These are phyloP conservation scores for Lepidothrix coronata DNA, from an alignment of 2,113 vertebrate genomes.

Conservation along the genomic window DNA sequence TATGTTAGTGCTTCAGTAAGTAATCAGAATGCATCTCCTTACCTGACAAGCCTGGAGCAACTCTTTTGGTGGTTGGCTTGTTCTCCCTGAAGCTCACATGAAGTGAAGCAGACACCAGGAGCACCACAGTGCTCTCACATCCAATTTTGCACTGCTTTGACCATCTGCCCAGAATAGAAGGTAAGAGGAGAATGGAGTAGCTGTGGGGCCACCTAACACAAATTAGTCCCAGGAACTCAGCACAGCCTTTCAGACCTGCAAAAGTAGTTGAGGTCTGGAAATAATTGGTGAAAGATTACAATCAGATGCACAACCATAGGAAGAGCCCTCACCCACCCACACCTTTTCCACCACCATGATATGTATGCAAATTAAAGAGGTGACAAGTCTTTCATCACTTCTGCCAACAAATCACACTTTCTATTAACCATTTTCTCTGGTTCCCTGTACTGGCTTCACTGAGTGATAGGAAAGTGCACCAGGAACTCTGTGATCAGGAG, in stretches of 20 bases:
- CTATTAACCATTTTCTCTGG: background rate
- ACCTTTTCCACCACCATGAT: background rate
- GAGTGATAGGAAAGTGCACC: background rate
- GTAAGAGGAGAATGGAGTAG: background rate
- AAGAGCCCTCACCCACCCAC: background rate
- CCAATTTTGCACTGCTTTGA: background rate
- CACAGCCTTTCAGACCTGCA: background rate
- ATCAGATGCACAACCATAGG: background rate
- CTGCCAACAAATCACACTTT: background rate
- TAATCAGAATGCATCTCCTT: background rate
- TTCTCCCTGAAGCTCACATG: background rate
- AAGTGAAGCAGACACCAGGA: background rate
- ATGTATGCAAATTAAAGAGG: background rate
- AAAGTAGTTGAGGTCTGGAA: background rate
- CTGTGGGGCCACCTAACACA: background rate
- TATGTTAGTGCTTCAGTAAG: background rate
- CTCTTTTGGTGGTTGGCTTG: background rate
- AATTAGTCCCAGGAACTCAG: background rate
- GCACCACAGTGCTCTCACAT: background rate
- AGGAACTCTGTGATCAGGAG: background rate
- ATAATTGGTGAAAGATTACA: background rate
- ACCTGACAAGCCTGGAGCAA: background rate
- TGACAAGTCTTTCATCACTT: background rate
- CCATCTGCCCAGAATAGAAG: background rate
- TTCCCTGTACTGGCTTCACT: background rate